Conservation (phyloP, 2,797 vertebrate species). For the Heteromormyrus szaboi region DNA sequence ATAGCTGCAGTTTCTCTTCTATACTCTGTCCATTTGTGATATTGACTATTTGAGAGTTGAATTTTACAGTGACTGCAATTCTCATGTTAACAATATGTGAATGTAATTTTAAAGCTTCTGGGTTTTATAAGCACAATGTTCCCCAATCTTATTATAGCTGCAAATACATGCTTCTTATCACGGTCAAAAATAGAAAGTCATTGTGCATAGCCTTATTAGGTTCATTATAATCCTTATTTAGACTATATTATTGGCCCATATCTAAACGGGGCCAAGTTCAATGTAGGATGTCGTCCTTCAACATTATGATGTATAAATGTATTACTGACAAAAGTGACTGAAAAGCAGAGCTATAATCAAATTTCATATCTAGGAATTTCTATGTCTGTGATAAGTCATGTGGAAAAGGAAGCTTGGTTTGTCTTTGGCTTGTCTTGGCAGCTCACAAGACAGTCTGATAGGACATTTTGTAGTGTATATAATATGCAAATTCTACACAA, state of each 20-base stretch:
- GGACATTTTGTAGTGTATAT: background rate
- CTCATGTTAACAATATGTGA: background rate
- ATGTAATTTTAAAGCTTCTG: background rate
- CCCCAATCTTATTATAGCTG: background rate
- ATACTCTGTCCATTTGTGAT: background rate
- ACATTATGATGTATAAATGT: background rate
- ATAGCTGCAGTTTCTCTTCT: background rate
- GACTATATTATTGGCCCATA: background rate
- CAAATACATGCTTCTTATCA: background rate
- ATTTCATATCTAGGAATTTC: background rate
- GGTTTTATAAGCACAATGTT: background rate
- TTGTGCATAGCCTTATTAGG: background rate
- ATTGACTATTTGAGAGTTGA: background rate
- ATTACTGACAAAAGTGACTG: background rate
- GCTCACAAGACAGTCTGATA: background rate
- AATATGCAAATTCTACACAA: background rate
- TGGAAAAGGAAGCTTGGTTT: background rate
- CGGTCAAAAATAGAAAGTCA: background rate
- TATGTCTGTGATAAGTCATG: background rate
- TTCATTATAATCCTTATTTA: slow-evolving; percentile 5
- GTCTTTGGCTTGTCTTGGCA: background rate
- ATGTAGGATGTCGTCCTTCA: background rate
- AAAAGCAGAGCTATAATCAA: background rate
- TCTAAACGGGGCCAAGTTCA: background rate
- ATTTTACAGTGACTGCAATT: background rate